A percentile compares a stretch with the other conserved stretches of the same genome.
Evolutionary conservation across 2,113 vertebrate genomes (phyloP).

Genomic region (Mola mola): DNA sequence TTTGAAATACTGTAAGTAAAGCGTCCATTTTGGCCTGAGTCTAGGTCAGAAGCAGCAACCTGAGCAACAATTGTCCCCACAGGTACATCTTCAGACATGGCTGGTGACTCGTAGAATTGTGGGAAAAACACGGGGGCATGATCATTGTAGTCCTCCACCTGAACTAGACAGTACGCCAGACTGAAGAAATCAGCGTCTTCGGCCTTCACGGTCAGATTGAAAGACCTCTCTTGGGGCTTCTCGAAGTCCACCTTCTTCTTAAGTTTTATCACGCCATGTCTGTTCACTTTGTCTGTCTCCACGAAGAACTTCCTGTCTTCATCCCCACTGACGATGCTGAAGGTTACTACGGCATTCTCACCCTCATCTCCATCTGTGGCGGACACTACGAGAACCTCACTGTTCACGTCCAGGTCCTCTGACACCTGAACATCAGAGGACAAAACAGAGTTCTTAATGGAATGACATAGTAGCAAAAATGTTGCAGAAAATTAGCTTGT

Average conservation of each 20-base stretch:
- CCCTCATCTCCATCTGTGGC: constrained; percentile 87
- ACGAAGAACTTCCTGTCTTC: constrained; percentile 89
- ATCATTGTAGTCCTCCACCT: constrained; percentile 90
- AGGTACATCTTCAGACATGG: constrained; percentile 83
- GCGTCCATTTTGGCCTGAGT: constrained; percentile 88
- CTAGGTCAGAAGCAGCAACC: constrained; percentile 87
- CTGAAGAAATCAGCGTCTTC: constrained; percentile 88
- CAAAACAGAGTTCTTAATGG: background rate
- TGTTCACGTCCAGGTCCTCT: constrained; percentile 84
- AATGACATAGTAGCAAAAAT: too few species aligned
- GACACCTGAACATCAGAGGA: constrained; percentile 71
- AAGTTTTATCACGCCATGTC: constrained; percentile 81
- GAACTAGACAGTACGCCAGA: constrained; percentile 83
- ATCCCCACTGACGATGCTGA: constrained; percentile 88
- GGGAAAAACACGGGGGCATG: constrained; percentile 87
- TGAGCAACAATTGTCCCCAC: constrained; percentile 87
- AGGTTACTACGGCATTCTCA: constrained; percentile 86
- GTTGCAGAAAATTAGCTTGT: too few species aligned
- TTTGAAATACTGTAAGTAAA: constrained; percentile 84
- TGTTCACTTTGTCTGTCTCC: constrained; percentile 86
- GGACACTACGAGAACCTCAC: constrained; percentile 83
- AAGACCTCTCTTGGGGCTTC: constrained; percentile 87
- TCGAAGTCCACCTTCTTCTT: constrained; percentile 88
- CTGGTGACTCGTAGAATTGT: constrained; percentile 84
- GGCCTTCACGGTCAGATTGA: constrained; percentile 89